phyloP scores from a whole-genome alignment of 1,140 invertebrate species.

The Papilio machaon region DNA sequence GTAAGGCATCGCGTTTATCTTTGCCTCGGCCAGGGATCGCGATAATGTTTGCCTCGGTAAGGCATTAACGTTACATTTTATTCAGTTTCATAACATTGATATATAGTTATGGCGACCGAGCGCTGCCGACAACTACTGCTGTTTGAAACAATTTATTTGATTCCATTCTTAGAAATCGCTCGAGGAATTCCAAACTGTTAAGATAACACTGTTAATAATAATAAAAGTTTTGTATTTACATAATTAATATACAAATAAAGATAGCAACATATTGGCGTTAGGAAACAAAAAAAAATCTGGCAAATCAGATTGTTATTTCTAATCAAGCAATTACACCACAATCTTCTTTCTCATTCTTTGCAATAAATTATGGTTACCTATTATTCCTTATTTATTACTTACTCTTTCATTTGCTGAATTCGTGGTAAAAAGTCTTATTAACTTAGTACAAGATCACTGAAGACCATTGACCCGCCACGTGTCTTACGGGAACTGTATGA shows the following conservation, averaged over 20 bases:
- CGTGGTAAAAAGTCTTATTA: not conserved
- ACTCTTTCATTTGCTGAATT: too few relatives aligned
- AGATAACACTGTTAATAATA: slow-evolving; percentile 2
- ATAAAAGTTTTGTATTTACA: not conserved
- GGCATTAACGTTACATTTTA: slow-evolving; percentile 27
- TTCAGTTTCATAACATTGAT: slow-evolving; percentile 30
- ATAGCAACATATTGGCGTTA: not conserved
- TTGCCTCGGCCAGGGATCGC: not conserved
- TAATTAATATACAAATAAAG: not conserved
- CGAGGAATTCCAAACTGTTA: slow-evolving; percentile 10
- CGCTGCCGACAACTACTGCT: slow-evolving; percentile 25
- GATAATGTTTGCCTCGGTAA: not conserved
- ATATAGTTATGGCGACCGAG: slow-evolving; percentile 12
- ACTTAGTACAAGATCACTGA: not conserved
- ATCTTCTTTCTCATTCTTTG: not conserved
- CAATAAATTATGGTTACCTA: too few relatives aligned
- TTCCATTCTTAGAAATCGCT: slow-evolving; percentile 15
- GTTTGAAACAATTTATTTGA: slow-evolving; percentile 23
- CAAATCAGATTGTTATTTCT: not conserved
- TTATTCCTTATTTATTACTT: too few relatives aligned
- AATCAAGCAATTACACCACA: too few relatives aligned
- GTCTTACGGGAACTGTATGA: not conserved
- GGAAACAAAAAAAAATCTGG: not conserved
- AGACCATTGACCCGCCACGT: slow-evolving; percentile 4
- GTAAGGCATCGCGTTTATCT: not conserved